Evolutionary conservation across 37 sponge, comb jelly and placozoan genomes (phyloP).

Genomic region (Bolinopsis microptera): DNA sequence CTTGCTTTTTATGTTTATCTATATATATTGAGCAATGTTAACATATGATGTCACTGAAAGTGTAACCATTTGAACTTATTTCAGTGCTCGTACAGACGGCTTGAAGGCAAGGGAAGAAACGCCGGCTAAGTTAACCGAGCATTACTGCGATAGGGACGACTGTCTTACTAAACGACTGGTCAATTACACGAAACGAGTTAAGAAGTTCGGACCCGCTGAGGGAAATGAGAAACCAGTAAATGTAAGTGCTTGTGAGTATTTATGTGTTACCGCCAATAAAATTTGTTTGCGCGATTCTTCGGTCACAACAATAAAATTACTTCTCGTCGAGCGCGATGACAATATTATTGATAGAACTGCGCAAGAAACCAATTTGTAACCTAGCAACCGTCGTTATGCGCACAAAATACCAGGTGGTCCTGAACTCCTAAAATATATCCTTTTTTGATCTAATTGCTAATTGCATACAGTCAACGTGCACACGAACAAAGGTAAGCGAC

Average conservation of each 20-base stretch:
- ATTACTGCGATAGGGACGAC: constrained; percentile 78
- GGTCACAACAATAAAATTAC: neutral
- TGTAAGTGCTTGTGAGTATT: constrained; percentile 42
- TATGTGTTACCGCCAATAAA: neutral
- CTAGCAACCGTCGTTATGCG: neutral
- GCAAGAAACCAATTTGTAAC: neutral
- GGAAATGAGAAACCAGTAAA: constrained; percentile 66
- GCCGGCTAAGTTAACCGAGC: constrained; percentile 76
- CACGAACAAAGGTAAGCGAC: too few relatives aligned
- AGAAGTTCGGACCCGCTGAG: constrained; percentile 73
- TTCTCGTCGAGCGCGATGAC: neutral
- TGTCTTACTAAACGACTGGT: constrained; percentile 74
- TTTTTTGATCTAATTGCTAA: too few relatives aligned
- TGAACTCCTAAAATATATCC: too few relatives aligned
- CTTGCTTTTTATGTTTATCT: too few relatives aligned
- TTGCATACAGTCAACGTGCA: too few relatives aligned
- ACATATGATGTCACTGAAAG: too few relatives aligned
- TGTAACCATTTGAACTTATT: too few relatives aligned
- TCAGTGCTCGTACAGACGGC: constrained; percentile 90
- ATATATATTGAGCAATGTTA: too few relatives aligned
- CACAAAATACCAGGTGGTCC: neutral
- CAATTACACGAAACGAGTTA: constrained; percentile 70
- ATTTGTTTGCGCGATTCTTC: neutral
- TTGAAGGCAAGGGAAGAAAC: constrained; percentile 75
- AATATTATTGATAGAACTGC: neutral